Base-by-base conservation (phyloP, 2,888 invertebrate species). In the Machimus rusticus region DNA sequence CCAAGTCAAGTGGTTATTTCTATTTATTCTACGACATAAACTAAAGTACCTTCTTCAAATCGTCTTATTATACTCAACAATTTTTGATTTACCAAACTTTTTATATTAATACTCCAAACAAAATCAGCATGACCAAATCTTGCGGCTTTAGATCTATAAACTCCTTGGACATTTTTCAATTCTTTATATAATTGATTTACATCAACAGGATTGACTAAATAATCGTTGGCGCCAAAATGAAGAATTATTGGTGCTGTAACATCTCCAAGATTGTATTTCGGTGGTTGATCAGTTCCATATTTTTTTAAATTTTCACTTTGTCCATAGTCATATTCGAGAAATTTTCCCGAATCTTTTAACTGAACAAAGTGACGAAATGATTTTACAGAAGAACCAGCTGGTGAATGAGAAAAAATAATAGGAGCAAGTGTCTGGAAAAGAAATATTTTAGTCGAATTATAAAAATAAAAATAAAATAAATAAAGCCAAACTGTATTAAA, bases 201-300 rank as follows among this genome's bases (percentile, higher is more conserved):
- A 88, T 95, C 95, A 89, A 91, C 91, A 5, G 94, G 93, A 84
- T 94, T 92, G 0, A 95, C 94, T 31, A 96, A 91, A 94, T 95
- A 95, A 91, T 97, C 97, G 19, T 94, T 94, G 5, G 92, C 92
- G 6, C 94, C 94, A 90, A 94, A 94, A 90, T 94, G 94, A 12
- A 95, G 90, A 2, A 94, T 93, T 43, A 94, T 93, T 1, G 94
- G 94, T 23, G 93, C 93, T 88, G 92, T 94, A 8, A 94, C 92
- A 66, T 93, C 93, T 19, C 92, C 91, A n/a, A 95, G 90, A 90
- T 94, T 93, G 89, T 95, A 95, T 14, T 92, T 91, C 0, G 95
- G 95, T 66, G 95, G 94, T 0, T 90, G 91, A 76, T 91, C 90
- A 74, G 91, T 91, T 81, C 94, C 93, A 90, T 95, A 95, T 85